Evolutionary conservation across 1,140 invertebrate species (phyloP).

Genomic region (Drosophila truncata): DNA sequence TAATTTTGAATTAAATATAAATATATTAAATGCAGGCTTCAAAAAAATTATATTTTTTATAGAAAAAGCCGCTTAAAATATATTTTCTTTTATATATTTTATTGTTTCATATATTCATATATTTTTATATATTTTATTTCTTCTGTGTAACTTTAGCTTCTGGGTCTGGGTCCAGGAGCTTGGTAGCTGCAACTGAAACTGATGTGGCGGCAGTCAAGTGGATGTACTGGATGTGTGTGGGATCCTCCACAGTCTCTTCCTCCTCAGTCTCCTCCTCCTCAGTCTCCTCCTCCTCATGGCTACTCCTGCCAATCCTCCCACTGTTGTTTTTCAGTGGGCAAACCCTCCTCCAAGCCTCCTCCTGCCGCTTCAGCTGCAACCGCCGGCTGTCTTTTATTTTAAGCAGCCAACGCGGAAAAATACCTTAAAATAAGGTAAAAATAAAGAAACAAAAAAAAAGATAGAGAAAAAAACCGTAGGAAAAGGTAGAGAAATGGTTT

Average conservation of each 20-base stretch:
- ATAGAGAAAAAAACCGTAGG: slow-evolving; percentile 9
- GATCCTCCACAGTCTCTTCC: background rate
- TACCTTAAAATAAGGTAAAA: slow-evolving; percentile 30
- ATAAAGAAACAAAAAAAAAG: background rate
- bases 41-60: too few relatives aligned
- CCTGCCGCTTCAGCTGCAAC: slow-evolving; percentile 22
- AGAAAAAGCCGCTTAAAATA: too few relatives aligned
- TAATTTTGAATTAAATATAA: too few relatives aligned
- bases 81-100: too few relatives aligned
- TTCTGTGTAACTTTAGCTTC: background rate
- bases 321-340: slow-evolving; percentile 35
- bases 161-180: background rate
- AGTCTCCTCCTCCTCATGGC: background rate
- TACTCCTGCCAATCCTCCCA: background rate
- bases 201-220: slow-evolving; percentile 46
- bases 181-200: slow-evolving; percentile 5
- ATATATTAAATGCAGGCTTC: too few relatives aligned
- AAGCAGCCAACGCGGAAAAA: slow-evolving; percentile 76
- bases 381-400: slow-evolving; percentile 73
- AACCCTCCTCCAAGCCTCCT: background rate
- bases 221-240: slow-evolving; percentile 38
- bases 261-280: background rate
- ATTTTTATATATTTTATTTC: too few relatives aligned
- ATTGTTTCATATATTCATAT: too few relatives aligned
- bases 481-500: slow-evolving; percentile 23